These are phyloP conservation scores for Otolemur garnettii DNA, from an alignment of 2,113 vertebrate genomes.

Conservation along the genomic window DNA sequence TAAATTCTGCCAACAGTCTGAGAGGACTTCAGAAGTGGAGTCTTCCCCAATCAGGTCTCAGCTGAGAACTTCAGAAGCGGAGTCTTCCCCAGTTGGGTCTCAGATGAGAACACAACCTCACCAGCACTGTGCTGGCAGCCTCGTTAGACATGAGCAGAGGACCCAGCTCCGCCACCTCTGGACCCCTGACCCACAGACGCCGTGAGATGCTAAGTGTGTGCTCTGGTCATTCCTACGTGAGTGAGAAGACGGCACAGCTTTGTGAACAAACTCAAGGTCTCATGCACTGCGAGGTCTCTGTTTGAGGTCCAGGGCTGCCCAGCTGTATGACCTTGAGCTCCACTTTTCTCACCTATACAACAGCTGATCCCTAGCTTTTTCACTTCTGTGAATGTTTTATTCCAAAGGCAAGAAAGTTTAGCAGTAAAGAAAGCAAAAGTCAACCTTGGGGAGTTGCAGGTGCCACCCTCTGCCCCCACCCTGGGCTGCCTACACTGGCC, in stretches of 20 bases:
- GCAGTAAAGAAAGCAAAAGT: neutral
- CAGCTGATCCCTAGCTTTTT: neutral
- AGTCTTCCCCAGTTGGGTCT: neutral
- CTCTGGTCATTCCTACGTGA: rapidly evolving
- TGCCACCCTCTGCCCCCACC: neutral
- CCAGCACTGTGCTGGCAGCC: neutral
- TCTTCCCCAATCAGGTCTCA: neutral
- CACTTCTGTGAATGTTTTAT: neutral
- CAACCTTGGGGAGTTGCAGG: neutral
- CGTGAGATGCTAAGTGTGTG: neutral
- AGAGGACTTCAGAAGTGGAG: neutral
- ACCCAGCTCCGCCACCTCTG: neutral
- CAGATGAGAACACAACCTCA: neutral
- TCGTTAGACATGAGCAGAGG: neutral
- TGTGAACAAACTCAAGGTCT: rapidly evolving
- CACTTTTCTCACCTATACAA: neutral
- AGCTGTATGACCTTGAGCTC: neutral
- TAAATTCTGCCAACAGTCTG: neutral
- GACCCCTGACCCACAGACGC: neutral
- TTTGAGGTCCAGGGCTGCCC: neutral
- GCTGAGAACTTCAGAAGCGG: neutral
- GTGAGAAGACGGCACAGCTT: neutral
- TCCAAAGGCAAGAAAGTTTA: neutral
- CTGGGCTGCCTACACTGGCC: too few species aligned
- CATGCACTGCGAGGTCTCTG: rapidly evolving